phyloP scores from a whole-genome alignment of 2,113 vertebrate species.

The Ammodytes marinus region DNA sequence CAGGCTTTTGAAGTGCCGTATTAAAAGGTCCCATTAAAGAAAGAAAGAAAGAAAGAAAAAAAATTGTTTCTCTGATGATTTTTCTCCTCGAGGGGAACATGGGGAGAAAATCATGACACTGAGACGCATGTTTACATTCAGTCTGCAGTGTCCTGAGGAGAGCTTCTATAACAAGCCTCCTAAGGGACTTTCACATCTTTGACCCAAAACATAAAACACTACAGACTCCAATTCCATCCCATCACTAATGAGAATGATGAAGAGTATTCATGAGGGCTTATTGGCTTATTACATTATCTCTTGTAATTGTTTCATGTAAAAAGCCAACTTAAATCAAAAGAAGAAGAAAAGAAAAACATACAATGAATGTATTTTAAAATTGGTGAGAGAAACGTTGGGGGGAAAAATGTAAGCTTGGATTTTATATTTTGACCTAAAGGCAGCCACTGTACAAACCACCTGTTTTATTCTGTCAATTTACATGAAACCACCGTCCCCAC shows the following conservation, averaged over 20 bases:
- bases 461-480: slow-evolving; percentile 55
- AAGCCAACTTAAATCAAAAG: slow-evolving; percentile 28
- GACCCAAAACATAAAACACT: slow-evolving; percentile 29
- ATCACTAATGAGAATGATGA: slow-evolving; percentile 47
- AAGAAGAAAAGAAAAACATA: no score
- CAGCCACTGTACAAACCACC: slow-evolving; percentile 52
- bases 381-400: slow-evolving; percentile 3
- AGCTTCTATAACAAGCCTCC: slow-evolving; percentile 12
- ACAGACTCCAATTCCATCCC: neutral
- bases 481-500: slow-evolving; percentile 57
- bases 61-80: neutral
- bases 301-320: slow-evolving; percentile 16
- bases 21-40: neutral
- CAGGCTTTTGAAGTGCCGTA: neutral
- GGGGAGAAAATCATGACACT: slow-evolving; percentile 10
- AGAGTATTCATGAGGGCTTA: slow-evolving; percentile 16
- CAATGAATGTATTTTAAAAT: neutral
- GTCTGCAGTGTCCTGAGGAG: slow-evolving; percentile 23
- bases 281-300: slow-evolving; percentile 3
- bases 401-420: slow-evolving; percentile 17
- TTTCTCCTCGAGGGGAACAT: slow-evolving; percentile 12
- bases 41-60: neutral
- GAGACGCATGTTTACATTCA: slow-evolving; percentile 11
- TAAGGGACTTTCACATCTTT: slow-evolving; percentile 28
- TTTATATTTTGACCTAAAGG: slow-evolving; percentile 32